Conservation (phyloP, 2,888 invertebrate species). For the Bombylius major region DNA sequence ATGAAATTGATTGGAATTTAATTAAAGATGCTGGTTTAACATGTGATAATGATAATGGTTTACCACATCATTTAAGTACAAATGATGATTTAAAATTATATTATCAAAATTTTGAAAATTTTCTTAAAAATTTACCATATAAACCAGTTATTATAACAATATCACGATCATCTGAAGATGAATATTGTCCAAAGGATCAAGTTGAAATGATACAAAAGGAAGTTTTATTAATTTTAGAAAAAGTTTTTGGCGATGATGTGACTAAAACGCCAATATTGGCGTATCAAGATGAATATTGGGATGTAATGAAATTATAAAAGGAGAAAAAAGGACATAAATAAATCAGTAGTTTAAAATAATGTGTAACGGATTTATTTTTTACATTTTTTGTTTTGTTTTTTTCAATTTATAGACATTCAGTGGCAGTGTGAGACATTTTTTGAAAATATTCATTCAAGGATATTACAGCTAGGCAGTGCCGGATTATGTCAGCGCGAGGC, state of each 20-base stretch:
- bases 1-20: constrained; percentile 63
- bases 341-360: too few relatives aligned
- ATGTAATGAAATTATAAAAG: constrained; percentile 30
- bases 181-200: constrained; percentile 75
- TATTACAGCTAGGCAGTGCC: too few relatives aligned
- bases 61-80: constrained; percentile 73
- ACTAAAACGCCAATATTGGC: constrained; percentile 26
- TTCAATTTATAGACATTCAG: too few relatives aligned
- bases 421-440: too few relatives aligned
- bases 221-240: constrained; percentile 46
- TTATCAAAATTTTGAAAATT: constrained; percentile 47
- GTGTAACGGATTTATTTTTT: too few relatives aligned
- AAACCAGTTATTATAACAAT: constrained; percentile 61
- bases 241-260: constrained; percentile 27
- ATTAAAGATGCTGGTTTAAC: constrained; percentile 82
- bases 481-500: too few relatives aligned
- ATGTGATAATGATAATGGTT: constrained; percentile 60
- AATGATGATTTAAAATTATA: constrained; percentile 51
- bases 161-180: constrained; percentile 74
- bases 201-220: constrained; percentile 65
- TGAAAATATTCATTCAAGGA: too few relatives aligned
- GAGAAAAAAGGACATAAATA: too few relatives aligned
- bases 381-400: too few relatives aligned
- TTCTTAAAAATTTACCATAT: constrained; percentile 41
- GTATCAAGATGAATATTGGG: constrained; percentile 33